Evolutionary conservation across 2,888 invertebrate species (phyloP).

Genomic region (Zelleria hepariella): DNA sequence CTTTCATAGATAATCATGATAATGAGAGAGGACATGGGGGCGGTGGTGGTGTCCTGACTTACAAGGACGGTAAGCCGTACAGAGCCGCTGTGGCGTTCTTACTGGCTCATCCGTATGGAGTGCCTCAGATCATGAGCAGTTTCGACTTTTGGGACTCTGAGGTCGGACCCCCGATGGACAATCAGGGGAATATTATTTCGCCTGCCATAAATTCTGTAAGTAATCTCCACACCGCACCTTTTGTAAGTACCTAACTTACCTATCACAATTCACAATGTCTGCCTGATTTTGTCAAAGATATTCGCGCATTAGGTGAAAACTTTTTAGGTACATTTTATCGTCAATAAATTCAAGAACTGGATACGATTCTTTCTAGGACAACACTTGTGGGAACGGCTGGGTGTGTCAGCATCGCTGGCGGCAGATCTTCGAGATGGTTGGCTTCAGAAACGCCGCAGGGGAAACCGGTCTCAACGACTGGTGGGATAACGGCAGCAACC

Average conservation of each 20-base stretch:
- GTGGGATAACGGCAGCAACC: constrained; percentile 83
- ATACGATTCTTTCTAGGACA: constrained; percentile 30
- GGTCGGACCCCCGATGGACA: constrained; percentile 78
- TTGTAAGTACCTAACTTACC: background rate
- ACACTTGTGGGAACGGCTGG: constrained; percentile 77
- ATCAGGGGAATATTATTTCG: constrained; percentile 71
- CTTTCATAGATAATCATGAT: constrained; percentile 89
- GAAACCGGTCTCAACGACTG: constrained; percentile 71
- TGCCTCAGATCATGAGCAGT: constrained; percentile 89
- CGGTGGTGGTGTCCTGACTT: constrained; percentile 71
- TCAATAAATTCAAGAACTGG: background rate
- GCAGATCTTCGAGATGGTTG: constrained; percentile 81
- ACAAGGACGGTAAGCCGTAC: constrained; percentile 77
- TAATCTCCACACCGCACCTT: constrained; percentile 7
- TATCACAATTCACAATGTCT: background rate
- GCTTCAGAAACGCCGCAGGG: constrained; percentile 77
- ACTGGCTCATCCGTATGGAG: constrained; percentile 86
- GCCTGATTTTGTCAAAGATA: background rate
- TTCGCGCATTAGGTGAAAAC: background rate
- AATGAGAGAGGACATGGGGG: constrained; percentile 79
- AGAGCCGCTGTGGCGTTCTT: constrained; percentile 87
- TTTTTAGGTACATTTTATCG: background rate
- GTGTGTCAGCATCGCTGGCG: constrained; percentile 86
- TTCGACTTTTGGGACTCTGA: constrained; percentile 77
- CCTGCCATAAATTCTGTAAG: constrained; percentile 74